Base-by-base conservation (phyloP, 2,113 vertebrate species). In the Theropithecus gelada region DNA sequence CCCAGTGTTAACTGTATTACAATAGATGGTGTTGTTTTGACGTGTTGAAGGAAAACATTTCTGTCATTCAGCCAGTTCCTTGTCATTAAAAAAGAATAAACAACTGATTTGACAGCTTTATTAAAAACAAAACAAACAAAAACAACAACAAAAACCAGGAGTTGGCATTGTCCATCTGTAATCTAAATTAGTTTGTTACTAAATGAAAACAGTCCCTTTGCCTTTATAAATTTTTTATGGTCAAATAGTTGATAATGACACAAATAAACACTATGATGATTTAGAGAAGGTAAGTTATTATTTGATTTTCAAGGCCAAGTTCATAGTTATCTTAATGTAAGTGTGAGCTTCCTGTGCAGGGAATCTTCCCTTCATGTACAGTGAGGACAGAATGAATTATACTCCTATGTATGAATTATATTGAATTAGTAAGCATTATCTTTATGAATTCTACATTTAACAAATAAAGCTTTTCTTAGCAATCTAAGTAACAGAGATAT, bases 221-320 rank as follows among this genome's bases (percentile, higher is more conserved):
- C 32, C 16, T 86, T 94, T 81, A 57, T 25, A 27, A 59, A 16
- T 84, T 91, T 87, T 87, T 87, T 70, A 43, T 52, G 6, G 35
- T 75, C 35, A 93, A 78, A 88, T 30, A 64, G 16, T 32, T 40
- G 92, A 81, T 14, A 66, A 78, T 40, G 10, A 66, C 59, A 88
- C 68, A n/a, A 82, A 78, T 61, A 64, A 88, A 35, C 43, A 52
- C 18, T 52, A 14, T 61, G 32, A 12, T n/a, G 22, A 48, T 78
- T 96, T 68, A 78, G 38, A 90, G 40, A 85, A 86, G 13, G 13
- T 43, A 87, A 59, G 35, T 25, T 23, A 89, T 80, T 40, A 78
- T 72, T 87, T 87, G n/a, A 38, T 90, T 97, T 97, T 73, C 76
- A 93, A 93, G 27, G n/a, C 7, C 57, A 96, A 90, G 45, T 59